phyloP scores from a whole-genome alignment of 2,113 vertebrate species.

The Chamaea fasciata region DNA sequence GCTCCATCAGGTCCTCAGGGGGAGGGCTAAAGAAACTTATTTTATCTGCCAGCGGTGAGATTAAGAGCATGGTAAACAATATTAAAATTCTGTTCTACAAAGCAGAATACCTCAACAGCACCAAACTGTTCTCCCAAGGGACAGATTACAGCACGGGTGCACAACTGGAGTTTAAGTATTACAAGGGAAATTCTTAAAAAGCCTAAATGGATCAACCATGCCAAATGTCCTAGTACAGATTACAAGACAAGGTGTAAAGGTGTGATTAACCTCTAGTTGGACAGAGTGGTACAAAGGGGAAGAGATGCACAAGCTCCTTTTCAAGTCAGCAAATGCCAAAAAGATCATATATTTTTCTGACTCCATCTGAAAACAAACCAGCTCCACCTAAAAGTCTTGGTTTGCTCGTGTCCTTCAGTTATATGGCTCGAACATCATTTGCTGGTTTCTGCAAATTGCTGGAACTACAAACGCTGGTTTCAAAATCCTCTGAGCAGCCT shows the following conservation, averaged over 20 bases:
- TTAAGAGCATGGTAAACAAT: background rate
- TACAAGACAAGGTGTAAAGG: background rate
- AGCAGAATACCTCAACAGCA: background rate
- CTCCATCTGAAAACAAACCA: background rate
- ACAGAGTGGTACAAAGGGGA: background rate
- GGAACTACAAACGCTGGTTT: background rate
- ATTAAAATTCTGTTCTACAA: constrained; percentile 8
- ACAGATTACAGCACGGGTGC: background rate
- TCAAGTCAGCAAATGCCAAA: background rate
- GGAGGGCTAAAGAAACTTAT: background rate
- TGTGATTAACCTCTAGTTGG: background rate
- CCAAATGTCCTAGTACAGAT: background rate
- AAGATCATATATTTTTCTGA: background rate
- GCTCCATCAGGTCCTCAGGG: background rate
- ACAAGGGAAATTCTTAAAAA: background rate
- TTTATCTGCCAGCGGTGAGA: background rate
- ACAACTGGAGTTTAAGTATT: background rate
- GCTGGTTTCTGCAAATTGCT: background rate
- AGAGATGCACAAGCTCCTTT: background rate
- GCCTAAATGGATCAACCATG: background rate
- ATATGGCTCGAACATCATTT: background rate
- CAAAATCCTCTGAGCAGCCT: background rate
- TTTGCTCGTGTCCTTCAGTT: background rate
- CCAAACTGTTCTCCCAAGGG: background rate
- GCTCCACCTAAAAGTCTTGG: background rate